Conservation (phyloP, 1,140 invertebrate genomes). For the Lordiphosa collinella region DNA sequence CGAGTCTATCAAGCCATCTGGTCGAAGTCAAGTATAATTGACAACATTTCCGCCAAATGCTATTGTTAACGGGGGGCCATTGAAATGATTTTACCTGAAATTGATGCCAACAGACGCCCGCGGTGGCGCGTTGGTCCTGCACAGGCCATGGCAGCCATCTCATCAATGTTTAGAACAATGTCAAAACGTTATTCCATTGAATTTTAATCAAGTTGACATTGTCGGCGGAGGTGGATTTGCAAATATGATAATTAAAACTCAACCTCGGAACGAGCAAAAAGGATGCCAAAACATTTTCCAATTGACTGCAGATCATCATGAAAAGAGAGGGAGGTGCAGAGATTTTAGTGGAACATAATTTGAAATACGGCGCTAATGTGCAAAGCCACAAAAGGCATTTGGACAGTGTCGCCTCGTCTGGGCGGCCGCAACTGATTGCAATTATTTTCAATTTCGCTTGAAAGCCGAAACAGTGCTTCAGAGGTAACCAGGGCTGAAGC, state of each 20-base stretch:
- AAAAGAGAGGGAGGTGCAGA: neutral
- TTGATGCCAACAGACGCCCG: slow-evolving; percentile 1
- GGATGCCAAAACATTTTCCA: slow-evolving; percentile 2
- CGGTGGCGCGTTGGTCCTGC: neutral
- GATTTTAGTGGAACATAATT: neutral
- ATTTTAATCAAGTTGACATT: slow-evolving; percentile 12
- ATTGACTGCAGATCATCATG: neutral
- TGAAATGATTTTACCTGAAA: slow-evolving; percentile 11
- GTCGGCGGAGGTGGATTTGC: neutral
- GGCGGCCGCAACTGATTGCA: slow-evolving; percentile 3
- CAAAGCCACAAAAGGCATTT: slow-evolving; percentile 3
- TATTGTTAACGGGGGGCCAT: neutral
- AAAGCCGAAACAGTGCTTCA: slow-evolving; percentile 1
- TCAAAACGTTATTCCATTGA: slow-evolving; percentile 8
- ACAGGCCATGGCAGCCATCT: neutral
- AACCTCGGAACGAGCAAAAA: neutral
- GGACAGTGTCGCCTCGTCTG: neutral
- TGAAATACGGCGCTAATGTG: slow-evolving; percentile 2
- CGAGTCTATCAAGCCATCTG: neutral
- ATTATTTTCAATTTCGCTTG: slow-evolving; percentile 10
- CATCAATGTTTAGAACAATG: slow-evolving; percentile 13
- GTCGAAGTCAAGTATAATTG: slow-evolving; percentile 2
- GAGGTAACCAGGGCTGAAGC: slow-evolving; percentile 4
- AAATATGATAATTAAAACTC: slow-evolving; percentile 10
- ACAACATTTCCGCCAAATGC: slow-evolving; percentile 8